Base-by-base conservation (phyloP, 2,113 vertebrate genomes). In the Nyctibius bracteatus region DNA sequence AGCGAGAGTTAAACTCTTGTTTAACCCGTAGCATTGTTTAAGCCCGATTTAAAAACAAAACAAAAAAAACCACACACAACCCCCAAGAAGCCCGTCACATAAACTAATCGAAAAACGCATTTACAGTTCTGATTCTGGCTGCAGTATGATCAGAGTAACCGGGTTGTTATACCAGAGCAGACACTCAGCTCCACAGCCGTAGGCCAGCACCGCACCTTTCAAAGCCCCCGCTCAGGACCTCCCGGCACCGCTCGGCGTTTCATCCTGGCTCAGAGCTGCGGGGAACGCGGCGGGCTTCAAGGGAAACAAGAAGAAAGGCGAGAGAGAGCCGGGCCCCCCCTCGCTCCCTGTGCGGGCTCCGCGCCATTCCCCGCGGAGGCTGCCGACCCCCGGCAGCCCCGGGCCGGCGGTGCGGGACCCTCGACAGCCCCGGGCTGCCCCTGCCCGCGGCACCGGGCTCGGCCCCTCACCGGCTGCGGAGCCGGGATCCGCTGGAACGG, bases 141-240 rank as follows among this genome's bases (percentile, higher is more conserved):
- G 59, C 55, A 2, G 16, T 0, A 2, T 2, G 30, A 2, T 0
- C 2, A 6, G 18, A 14, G 43, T 4, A 6, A 2, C 28, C 24
- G 68, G 10, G 55, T 10, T 19, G 8, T 7, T 1, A 0, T 6
- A 6, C 37, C 8, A 2, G 43, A 24, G 61, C 61, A 1, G 61
- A 0, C 24, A 30, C 54, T 46, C 35, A 12, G 30, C 72, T 8
- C 43, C 6, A 0, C 63, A 10, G 44, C 54, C 24, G 8, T 4
- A 9, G 61, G 6, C 16, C 27, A 37, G 31, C 49, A 6, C 43
- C 3, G 43, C 1, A 1, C 15, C 28, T 8, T 3, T 5, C 6
- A 7, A 7, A 58, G 28, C n/a, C 30, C 23, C 27, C 10, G 18
- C 37, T 47, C 59, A 4, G 35, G 44, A 35, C 39, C 21, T 17